Percentiles rank a stretch among this genome's conserved stretches.
These are phyloP conservation scores for Falco concolor DNA, from an alignment of 2,797 vertebrate species.

Conservation along the genomic window DNA sequence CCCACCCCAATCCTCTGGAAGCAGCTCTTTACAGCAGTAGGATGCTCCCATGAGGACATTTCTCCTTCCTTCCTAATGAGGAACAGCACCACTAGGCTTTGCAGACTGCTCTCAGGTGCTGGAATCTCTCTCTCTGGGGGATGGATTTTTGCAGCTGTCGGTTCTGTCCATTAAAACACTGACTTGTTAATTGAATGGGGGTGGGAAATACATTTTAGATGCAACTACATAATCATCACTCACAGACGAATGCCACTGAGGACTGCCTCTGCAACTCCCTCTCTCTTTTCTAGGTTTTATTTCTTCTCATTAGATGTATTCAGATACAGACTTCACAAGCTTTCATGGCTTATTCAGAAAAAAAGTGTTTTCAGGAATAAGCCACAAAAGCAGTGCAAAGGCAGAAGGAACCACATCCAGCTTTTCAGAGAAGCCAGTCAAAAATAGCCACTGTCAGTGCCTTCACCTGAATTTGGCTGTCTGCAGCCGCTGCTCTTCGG, in stretches of 20 bases:
- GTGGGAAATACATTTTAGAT: conserved; percentile 22
- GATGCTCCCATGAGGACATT: not conserved
- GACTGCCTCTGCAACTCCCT: not conserved
- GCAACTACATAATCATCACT: conserved; percentile 5
- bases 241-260: not conserved
- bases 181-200: conserved; percentile 25
- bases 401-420: not conserved
- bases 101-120: not conserved
- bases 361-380: not conserved
- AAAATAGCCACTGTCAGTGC: not conserved
- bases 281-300: not conserved
- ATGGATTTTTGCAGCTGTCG: not conserved
- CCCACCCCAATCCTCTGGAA: not conserved
- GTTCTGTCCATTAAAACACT: conserved; percentile 22
- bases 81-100: not conserved
- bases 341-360: not conserved
- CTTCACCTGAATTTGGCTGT: not conserved
- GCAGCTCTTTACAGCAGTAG: not conserved
- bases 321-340: not conserved
- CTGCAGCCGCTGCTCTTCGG: not conserved
- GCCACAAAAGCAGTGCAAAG: not conserved
- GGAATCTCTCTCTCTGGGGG: not conserved
- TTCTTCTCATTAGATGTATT: not conserved
- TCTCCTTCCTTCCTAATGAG: not conserved
- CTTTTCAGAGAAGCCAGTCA: not conserved